Conservation (phyloP, 2,113 vertebrate genomes). For the Phaethon lepturus region DNA sequence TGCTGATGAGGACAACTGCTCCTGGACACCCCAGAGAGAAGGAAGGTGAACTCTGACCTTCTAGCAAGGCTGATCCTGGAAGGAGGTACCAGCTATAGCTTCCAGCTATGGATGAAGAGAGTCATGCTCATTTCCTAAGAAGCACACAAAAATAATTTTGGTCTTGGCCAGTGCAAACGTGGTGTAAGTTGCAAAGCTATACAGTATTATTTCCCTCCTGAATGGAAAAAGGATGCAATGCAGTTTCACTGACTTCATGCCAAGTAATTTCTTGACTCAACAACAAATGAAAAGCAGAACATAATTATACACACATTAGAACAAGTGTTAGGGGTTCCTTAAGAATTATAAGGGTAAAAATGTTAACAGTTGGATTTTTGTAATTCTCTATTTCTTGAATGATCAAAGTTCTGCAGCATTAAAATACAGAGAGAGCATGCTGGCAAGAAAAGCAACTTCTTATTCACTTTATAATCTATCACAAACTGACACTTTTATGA, state of each 20-base stretch:
- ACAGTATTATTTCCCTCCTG: not conserved
- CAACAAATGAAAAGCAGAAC: conserved; percentile 33
- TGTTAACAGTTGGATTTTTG: not conserved
- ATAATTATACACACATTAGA: not conserved
- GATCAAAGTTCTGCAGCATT: conserved; percentile 11
- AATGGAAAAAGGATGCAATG: conserved; percentile 14
- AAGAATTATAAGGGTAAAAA: not conserved
- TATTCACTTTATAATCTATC: not conserved
- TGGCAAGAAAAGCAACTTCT: conserved; percentile 31
- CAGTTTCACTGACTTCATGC: not conserved
- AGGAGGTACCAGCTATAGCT: not conserved
- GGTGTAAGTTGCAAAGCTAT: not conserved
- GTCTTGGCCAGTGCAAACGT: not conserved
- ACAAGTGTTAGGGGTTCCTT: not conserved
- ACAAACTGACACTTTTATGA: conserved; percentile 29
- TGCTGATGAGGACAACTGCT: not conserved
- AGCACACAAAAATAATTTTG: not conserved
- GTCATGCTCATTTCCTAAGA: not conserved
- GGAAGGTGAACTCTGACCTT: not conserved
- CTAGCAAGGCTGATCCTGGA: not conserved
- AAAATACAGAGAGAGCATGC: conserved; percentile 10
- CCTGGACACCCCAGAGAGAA: not conserved
- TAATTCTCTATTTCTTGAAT: conserved; percentile 16
- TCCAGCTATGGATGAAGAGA: not conserved
- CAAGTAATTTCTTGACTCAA: conserved; percentile 8